A percentile compares a stretch with the other conserved stretches of the same genome.
Conservation (phyloP, 2,113 vertebrate genomes). For the Oncorhynchus mykiss region DNA sequence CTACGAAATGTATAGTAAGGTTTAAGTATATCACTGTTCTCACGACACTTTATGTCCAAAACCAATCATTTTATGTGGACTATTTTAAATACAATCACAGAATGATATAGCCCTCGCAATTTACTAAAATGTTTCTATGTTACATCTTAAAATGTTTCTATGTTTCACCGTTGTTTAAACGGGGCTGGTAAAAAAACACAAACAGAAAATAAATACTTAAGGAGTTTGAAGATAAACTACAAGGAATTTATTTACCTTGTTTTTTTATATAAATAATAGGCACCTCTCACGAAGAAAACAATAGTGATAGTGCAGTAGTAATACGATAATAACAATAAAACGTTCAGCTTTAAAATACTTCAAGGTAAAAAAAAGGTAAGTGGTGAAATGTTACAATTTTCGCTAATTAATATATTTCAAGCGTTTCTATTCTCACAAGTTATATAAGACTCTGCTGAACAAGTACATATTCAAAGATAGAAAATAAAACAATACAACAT, state of each 20-base stretch:
- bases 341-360: background rate
- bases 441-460: background rate
- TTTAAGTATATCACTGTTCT: too few relatives aligned
- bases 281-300: background rate
- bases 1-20: background rate
- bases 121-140: too few relatives aligned
- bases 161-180: background rate
- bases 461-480: background rate
- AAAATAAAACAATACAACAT: slow-evolving; percentile 12
- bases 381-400: background rate
- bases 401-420: background rate
- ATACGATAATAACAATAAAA: background rate
- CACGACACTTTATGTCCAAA: too few relatives aligned
- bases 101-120: too few relatives aligned
- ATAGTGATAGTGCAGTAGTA: background rate
- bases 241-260: background rate
- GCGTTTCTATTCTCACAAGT: slow-evolving; percentile 6
- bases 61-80: too few relatives aligned
- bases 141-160: too few relatives aligned
- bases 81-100: too few relatives aligned
- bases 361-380: background rate
- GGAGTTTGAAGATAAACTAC: background rate
- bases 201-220: background rate
- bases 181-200: background rate
- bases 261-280: background rate